Conservation (phyloP, 2,797 vertebrate genomes). For the Xenops minutus region DNA sequence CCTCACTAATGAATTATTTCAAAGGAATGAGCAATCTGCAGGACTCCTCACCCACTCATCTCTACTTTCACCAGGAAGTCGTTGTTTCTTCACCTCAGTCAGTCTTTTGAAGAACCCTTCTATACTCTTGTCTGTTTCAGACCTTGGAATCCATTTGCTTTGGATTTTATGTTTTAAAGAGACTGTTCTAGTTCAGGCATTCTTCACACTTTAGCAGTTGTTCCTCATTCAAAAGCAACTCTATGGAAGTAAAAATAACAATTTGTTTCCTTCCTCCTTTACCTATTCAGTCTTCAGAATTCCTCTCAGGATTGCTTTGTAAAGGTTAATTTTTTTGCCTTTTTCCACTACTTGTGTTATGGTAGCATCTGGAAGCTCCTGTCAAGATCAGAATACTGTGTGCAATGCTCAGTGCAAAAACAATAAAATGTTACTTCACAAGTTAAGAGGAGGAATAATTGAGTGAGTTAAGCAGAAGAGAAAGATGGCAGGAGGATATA, state of each 20-base stretch:
- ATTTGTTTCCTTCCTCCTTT: not conserved
- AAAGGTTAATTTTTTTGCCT: not conserved
- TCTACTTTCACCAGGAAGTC: not conserved
- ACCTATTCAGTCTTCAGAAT: not conserved
- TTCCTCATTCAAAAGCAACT: not conserved
- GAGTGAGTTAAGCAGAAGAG: not conserved
- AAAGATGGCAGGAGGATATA: not conserved
- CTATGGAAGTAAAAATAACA: not conserved
- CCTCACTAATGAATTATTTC: not conserved
- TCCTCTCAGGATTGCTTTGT: not conserved
- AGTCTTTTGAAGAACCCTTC: not conserved
- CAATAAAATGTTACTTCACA: not conserved
- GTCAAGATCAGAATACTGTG: not conserved
- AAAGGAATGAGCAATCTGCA: not conserved
- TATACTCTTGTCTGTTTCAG: not conserved
- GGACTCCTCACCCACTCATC: not conserved
- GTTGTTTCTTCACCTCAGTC: not conserved
- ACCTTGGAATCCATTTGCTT: not conserved
- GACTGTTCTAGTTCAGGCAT: not conserved
- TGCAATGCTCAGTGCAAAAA: not conserved
- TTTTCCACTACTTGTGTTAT: not conserved
- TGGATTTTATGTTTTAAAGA: slow-evolving; percentile 14
- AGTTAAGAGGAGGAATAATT: not conserved
- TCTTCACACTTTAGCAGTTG: not conserved
- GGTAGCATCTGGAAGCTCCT: not conserved